A percentile compares a stretch with the other conserved stretches of the same genome.
Conservation (phyloP, 2,113 vertebrate genomes). For the Rhombomys opimus region DNA sequence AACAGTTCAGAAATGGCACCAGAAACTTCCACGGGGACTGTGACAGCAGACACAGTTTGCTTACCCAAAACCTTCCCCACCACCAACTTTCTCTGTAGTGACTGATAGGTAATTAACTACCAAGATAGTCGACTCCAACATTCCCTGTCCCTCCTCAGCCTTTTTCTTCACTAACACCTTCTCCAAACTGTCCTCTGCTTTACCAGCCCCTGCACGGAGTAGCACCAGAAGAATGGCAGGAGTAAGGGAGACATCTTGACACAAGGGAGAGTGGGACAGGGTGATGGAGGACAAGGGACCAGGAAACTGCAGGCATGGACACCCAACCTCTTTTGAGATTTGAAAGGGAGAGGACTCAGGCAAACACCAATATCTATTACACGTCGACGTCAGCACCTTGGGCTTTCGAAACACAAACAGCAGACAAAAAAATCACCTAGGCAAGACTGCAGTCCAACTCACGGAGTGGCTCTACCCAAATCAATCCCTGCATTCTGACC, state of each 20-base stretch:
- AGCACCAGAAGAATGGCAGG: conserved; percentile 78
- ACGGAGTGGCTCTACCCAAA: conserved; percentile 76
- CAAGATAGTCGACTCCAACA: conserved; percentile 46
- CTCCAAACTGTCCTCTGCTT: conserved; percentile 57
- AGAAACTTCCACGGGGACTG: conserved; percentile 76
- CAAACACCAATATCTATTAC: conserved; percentile 65
- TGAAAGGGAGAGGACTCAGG: conserved; percentile 59
- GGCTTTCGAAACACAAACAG: conserved; percentile 76
- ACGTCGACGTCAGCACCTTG: conserved; percentile 76
- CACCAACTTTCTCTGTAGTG: conserved; percentile 33
- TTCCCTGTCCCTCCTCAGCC: conserved; percentile 43
- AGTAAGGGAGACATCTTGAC: conserved; percentile 77
- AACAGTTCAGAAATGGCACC: conserved; percentile 76
- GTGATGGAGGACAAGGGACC: not conserved
- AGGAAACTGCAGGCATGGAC: conserved; percentile 53
- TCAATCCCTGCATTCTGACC: conserved; percentile 64
- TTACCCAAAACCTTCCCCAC: conserved; percentile 59
- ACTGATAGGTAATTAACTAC: conserved; percentile 39
- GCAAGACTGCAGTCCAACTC: conserved; percentile 80
- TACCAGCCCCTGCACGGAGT: conserved; percentile 69
- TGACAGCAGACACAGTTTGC: conserved; percentile 45
- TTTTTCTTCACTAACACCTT: conserved; percentile 41
- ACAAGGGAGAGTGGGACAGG: conserved; percentile 16
- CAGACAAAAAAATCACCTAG: conserved; percentile 79
- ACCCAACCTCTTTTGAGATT: conserved; percentile 58